A percentile compares a stretch with the other conserved stretches of the same genome.
Evolutionary conservation across 2,797 vertebrate genomes (phyloP).

Genomic region (Lacerta bilineata): DNA sequence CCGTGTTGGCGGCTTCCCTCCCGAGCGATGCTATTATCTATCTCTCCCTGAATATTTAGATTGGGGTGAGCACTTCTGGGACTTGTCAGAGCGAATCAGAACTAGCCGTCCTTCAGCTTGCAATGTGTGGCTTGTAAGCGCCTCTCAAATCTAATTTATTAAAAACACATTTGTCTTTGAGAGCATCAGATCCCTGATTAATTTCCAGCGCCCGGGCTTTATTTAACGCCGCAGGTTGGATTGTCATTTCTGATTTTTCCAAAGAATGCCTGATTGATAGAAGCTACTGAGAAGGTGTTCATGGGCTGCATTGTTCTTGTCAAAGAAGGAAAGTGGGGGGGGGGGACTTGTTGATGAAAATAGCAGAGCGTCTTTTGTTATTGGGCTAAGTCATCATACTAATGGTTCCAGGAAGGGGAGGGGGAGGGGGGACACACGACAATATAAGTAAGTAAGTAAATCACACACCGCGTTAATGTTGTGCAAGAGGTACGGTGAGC

Average conservation of each 20-base stretch:
- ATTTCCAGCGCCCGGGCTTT: slow-evolving; percentile 73
- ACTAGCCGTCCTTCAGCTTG: slow-evolving; percentile 56
- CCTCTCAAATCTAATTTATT: slow-evolving; percentile 81
- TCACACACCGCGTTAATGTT: neutral
- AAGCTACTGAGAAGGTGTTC: slow-evolving; percentile 68
- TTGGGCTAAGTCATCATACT: slow-evolving; percentile 51
- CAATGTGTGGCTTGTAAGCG: slow-evolving; percentile 68
- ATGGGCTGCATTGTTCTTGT: slow-evolving; percentile 73
- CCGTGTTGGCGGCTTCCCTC: slow-evolving; percentile 20
- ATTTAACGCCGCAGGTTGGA: slow-evolving; percentile 76
- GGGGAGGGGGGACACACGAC: slow-evolving; percentile 35
- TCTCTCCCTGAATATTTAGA: slow-evolving; percentile 18
- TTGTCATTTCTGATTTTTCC: slow-evolving; percentile 81
- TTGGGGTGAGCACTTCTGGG: slow-evolving; percentile 36
- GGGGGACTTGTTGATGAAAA: slow-evolving; percentile 68
- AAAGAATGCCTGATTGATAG: slow-evolving; percentile 76
- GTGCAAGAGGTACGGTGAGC: slow-evolving; percentile 24
- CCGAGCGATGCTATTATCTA: slow-evolving; percentile 34
- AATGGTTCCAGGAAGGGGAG: slow-evolving; percentile 9
- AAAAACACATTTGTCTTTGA: slow-evolving; percentile 81
- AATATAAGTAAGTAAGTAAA: neutral
- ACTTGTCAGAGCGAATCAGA: slow-evolving; percentile 64
- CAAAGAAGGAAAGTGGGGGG: slow-evolving; percentile 64
- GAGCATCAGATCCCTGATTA: slow-evolving; percentile 78
- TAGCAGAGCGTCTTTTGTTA: slow-evolving; percentile 58